Percentiles rank a stretch among this genome's conserved stretches.
These are phyloP conservation scores for Tinea semifulvella DNA, from an alignment of 2,888 invertebrate species.

Conservation along the genomic window DNA sequence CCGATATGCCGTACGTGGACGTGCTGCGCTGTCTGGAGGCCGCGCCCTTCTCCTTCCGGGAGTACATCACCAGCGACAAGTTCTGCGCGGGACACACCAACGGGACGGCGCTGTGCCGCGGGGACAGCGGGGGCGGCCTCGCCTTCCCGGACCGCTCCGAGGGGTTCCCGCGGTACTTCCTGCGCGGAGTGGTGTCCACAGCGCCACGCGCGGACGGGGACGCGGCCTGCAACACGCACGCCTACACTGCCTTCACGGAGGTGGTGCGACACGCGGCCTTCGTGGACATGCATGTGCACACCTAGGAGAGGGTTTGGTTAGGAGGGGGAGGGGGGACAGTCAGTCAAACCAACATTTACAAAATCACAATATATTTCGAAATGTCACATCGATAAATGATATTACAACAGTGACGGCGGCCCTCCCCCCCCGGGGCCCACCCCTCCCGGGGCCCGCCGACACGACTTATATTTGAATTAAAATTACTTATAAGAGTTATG, in stretches of 20 bases:
- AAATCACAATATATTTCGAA: neutral
- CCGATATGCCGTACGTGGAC: conserved; percentile 30
- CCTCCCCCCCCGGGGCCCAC: neutral
- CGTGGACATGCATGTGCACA: neutral
- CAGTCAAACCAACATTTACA: neutral
- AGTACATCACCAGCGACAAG: conserved; percentile 35
- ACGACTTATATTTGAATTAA: no score
- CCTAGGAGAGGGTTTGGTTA: no score
- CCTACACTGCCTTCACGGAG: conserved; percentile 19
- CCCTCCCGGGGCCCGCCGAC: neutral
- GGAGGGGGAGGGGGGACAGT: no score
- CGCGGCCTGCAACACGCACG: conserved; percentile 16
- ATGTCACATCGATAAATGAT: neutral
- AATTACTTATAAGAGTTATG: no score
- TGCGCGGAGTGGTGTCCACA: conserved; percentile 22
- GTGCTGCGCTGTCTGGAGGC: conserved; percentile 24
- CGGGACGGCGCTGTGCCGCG: conserved; percentile 21
- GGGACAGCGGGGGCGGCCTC: conserved; percentile 24
- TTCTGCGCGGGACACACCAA: conserved; percentile 35
- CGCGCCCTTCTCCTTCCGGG: conserved; percentile 24
- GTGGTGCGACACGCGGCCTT: conserved; percentile 12
- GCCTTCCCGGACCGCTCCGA: conserved; percentile 17
- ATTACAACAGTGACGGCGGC: neutral
- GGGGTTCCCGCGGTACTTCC: conserved; percentile 18
- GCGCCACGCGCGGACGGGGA: conserved; percentile 17